Conservation (phyloP, 2,113 vertebrate species). For the Nicator chloris region DNA sequence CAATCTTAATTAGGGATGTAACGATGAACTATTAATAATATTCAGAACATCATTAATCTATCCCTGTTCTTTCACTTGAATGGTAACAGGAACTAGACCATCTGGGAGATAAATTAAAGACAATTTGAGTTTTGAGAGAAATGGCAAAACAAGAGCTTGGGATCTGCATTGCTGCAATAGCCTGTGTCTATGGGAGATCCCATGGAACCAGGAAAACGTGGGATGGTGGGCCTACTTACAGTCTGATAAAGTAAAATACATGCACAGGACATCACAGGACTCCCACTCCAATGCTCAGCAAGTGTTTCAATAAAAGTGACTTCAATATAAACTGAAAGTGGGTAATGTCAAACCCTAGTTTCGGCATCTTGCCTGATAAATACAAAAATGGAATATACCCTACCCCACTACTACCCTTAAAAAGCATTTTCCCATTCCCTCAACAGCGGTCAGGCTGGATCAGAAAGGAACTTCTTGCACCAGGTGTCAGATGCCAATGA, state of each 20-base stretch:
- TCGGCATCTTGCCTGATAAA: background rate
- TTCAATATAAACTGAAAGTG: background rate
- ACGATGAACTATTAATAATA: background rate
- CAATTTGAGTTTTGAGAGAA: background rate
- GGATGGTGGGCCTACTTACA: background rate
- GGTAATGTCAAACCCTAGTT: background rate
- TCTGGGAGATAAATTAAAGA: constrained; percentile 2
- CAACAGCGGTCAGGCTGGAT: background rate
- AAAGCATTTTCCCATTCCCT: background rate
- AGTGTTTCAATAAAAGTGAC: background rate
- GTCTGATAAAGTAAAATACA: background rate
- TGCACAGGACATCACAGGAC: background rate
- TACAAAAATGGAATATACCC: background rate
- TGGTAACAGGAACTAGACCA: background rate
- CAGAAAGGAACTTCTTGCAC: background rate
- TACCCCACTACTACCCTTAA: background rate
- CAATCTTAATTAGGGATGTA: background rate
- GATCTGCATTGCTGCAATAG: background rate
- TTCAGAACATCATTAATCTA: background rate
- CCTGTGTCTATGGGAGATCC: background rate
- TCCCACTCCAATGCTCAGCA: background rate
- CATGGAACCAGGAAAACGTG: background rate
- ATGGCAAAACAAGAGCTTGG: background rate
- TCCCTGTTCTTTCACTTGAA: background rate
- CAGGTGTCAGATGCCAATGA: rapidly evolving